A percentile compares a stretch with the other conserved stretches of the same genome.
Evolutionary conservation across 1,140 invertebrate species (phyloP).

Genomic region (Saccostrea glomerata): DNA sequence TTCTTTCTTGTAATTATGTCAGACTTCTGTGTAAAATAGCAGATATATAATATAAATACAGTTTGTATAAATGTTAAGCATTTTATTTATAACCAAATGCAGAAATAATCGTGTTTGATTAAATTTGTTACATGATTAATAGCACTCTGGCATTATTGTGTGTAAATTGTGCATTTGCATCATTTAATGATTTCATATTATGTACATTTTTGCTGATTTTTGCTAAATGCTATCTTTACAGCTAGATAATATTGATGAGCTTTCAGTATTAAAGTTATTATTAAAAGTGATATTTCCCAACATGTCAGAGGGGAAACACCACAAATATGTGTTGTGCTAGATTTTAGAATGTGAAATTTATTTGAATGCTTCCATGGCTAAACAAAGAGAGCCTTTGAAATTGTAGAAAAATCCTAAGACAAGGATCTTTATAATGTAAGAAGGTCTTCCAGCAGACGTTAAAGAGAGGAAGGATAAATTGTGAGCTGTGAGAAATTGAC

Average conservation of each 20-base stretch:
- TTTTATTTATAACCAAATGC: not conserved
- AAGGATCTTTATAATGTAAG: not conserved
- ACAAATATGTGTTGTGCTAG: not conserved
- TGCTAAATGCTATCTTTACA: not conserved
- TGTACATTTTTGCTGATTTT: not conserved
- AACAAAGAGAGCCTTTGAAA: not conserved
- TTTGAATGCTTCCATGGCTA: not conserved
- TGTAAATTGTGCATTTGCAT: not conserved
- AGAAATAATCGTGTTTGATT: not conserved
- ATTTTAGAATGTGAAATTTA: not conserved
- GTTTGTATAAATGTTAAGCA: not conserved
- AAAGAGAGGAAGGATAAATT: not conserved
- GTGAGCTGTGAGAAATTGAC: too few relatives aligned
- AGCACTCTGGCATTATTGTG: not conserved
- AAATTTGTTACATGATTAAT: not conserved
- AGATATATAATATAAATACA: not conserved
- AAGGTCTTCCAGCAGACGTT: not conserved
- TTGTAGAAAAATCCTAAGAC: not conserved
- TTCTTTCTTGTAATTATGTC: not conserved
- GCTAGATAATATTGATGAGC: not conserved
- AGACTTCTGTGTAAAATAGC: not conserved
- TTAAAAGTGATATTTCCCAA: not conserved
- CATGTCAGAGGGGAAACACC: not conserved
- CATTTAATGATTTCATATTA: not conserved
- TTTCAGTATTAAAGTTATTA: constrained; percentile 22